Base-by-base conservation (phyloP, 2,113 vertebrate species). In the Calyptomena viridis region DNA sequence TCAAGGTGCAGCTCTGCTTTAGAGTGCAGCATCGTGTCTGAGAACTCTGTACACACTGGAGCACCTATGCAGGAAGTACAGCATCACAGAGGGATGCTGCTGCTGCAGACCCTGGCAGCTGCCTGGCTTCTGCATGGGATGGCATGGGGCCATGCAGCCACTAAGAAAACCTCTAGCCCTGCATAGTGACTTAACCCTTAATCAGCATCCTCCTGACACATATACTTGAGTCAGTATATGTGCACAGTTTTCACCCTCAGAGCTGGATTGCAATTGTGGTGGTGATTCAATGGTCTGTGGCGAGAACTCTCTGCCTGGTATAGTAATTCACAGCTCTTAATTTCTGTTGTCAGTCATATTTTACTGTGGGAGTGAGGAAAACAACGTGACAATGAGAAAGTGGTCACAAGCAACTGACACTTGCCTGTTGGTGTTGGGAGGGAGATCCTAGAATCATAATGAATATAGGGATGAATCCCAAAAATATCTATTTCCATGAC, bases 221-320 rank as follows among this genome's bases (percentile, higher is more conserved):
- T 33, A 11, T 9, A 27, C n/a, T n/a, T n/a, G n/a, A n/a, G n/a
- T n/a, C n/a, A n/a, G n/a, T n/a, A n/a, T n/a, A 4, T 17, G 30
- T 10, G 6, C 4, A 17, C 4, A 35, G 3, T 33, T 73, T 46
- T 25, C 7, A 6, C 0, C 8, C 25, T 13, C 14, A 5, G 16
- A 72, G 12, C 22, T 4, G 1, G 4, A 18, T 72, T 46, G 42
- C 63, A 40, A 3, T 7, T 12, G 2, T 49, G 17, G 23, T 4
- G 4, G 9, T 4, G 15, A 60, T 25, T 25, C 35, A 14, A 4
- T 9, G 12, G 12, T 27, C 25, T 2, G 4, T n/a, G 19, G 16
- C 1, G 1, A 79, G 50, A 44, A 56, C 62, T 39, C 12, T 42
- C 21, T 87, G 50, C 33, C 19, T 39, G 7, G 37, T 15, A 18